Base-by-base conservation (phyloP, 2,888 invertebrate species). In the Temnothorax unifasciatus region DNA sequence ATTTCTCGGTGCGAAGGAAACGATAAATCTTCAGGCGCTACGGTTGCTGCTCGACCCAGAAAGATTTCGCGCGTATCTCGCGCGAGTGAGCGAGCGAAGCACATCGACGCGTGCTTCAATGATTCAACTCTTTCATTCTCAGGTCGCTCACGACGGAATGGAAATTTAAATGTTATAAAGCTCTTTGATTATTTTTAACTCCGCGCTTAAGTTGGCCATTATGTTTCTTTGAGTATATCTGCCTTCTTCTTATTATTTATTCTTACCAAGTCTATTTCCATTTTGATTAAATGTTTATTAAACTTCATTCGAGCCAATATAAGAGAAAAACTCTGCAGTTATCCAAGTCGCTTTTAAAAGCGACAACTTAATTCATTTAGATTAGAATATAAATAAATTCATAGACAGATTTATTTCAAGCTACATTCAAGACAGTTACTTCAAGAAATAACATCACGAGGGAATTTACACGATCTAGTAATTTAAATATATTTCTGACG, bases 1-100 rank as follows among this genome's bases (percentile, higher is more conserved):
- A 47, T 77, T 57, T 47, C 82, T 66, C 29, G 47, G 50, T n/a
- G 50, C 66, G n/a, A 59, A 41, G 66, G 66, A 59, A 77, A 34
- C 77, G 66, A 81, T 81, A 71, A 81, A 81, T 81, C 59, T 81
- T 47, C n/a, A 66, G n/a, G 34, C 8, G 18, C 71, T 71, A 21
- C 34, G 57, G 47, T 75, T 73, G 83, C 81, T 66, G 34, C 83
- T 79, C 88, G 88, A 88, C 88, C 88, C 63, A 88, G 87, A 88
- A 88, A 88, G 69, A 82, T 84, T 82, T 75, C 63, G 59, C 69
- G 47, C 68, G 57, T 44, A 59, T 38, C 47, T 47, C 18, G 59
- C 34, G 79, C 34, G 79, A 79, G 54, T n/a, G 41, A 77, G 18
- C 15, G 41, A 77, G 34, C 71, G 44, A 34, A 47, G 21, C 44